Evolutionary conservation across 2,113 vertebrate genomes (phyloP).

Genomic region (Numenius arquata): DNA sequence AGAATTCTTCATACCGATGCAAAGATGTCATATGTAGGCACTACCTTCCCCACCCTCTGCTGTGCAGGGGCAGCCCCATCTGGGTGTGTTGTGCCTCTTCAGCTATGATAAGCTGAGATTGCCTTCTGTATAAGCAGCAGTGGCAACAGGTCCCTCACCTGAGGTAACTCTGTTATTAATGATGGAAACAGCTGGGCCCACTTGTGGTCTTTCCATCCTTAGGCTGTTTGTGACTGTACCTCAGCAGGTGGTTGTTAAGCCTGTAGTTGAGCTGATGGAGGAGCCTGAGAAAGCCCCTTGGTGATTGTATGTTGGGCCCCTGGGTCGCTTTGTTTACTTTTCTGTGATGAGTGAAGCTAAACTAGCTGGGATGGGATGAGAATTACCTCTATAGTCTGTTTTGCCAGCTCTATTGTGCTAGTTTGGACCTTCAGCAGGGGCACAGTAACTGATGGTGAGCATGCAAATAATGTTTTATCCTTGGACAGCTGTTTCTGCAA

Average conservation of each 20-base stretch:
- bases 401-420: background rate
- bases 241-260: background rate
- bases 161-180: background rate
- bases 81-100: background rate
- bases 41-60: rapidly evolving
- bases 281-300: rapidly evolving
- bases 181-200: background rate
- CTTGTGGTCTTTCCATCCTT: background rate
- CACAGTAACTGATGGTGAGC: background rate
- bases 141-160: background rate
- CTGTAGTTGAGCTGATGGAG: background rate
- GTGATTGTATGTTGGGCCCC: rapidly evolving
- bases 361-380: rapidly evolving
- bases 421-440: background rate
- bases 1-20: background rate
- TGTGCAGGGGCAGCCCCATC: rapidly evolving
- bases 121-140: background rate
- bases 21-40: rapidly evolving
- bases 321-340: rapidly evolving
- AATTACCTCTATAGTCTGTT: background rate
- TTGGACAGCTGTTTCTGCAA: background rate
- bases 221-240: background rate
- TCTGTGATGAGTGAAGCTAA: background rate
- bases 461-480: background rate
- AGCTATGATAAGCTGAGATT: rapidly evolving